phyloP scores from a whole-genome alignment of 2,888 invertebrate genomes.

The Steinernema scapterisci region DNA sequence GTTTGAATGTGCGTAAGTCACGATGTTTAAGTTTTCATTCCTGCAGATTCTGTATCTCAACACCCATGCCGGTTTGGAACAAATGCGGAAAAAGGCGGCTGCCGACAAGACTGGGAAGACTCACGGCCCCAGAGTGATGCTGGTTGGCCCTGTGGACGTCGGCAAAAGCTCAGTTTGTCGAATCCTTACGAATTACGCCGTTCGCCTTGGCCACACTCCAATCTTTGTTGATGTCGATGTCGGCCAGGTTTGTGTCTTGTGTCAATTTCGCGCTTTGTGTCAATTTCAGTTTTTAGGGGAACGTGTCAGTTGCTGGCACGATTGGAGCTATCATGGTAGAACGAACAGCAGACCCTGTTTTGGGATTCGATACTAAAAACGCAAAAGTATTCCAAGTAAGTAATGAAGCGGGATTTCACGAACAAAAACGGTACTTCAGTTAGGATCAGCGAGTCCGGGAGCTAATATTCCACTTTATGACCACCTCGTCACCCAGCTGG shows the following conservation, averaged over 20 bases:
- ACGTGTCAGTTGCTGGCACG: constrained; percentile 61
- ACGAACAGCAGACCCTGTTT: constrained; percentile 88
- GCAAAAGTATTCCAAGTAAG: constrained; percentile 76
- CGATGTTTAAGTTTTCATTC: constrained; percentile 13
- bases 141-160: constrained; percentile 82
- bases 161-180: constrained; percentile 90
- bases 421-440: constrained; percentile 71
- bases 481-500: constrained; percentile 81
- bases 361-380: constrained; percentile 90
- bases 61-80: constrained; percentile 90
- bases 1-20: no score
- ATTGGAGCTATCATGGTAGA: constrained; percentile 76
- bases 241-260: constrained; percentile 75
- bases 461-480: constrained; percentile 84
- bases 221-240: constrained; percentile 93
- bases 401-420: constrained; percentile 14
- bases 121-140: constrained; percentile 55
- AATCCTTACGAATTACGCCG: constrained; percentile 90
- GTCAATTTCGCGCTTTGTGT: no score
- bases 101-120: constrained; percentile 32
- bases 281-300: constrained; percentile 48
- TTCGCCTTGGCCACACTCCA: constrained; percentile 79
- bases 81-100: constrained; percentile 79
- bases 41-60: constrained; percentile 81
- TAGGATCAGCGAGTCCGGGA: constrained; percentile 81